Evolutionary conservation across 2,888 invertebrate genomes (phyloP), one percentile per base, ranked within the genome.

Genomic region (Frankliniella intonsa): DNA sequence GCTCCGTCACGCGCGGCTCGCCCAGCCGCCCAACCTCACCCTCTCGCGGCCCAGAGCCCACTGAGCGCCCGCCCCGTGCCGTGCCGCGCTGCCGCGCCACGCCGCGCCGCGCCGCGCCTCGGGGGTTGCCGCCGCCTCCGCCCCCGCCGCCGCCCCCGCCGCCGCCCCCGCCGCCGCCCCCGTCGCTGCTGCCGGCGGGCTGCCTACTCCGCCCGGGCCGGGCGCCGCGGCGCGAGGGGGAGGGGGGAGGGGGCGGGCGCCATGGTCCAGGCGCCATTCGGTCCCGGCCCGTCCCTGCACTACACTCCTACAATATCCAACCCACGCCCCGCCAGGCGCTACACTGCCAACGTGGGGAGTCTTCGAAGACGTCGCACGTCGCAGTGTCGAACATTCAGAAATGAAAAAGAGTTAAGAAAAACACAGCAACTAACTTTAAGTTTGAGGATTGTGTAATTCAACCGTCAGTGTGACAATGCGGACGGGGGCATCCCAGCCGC

Each of bases 31-130:
- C 62, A 17, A 62, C 62, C 62, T 62, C 62, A 7, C n/a, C 62
- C 19, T 19, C 62, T 62, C 62, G 62, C 62, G 62, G 62, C 69
- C 69, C 69, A 76, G 69, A 22, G 69, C 69, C 69, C 69, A 76
- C 69, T 76, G 69, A 76, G 25, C 11, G 62, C 62, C 19, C 69
- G 25, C 69, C 11, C 25, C 25, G 69, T 8, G 69, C 55, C 5
- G 55, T 12, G 14, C 55, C 17, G 14, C 55, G 55, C 55, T 5
- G 14, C 55, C 55, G 19, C 12, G 12, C 17, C 14, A 5, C 5
- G 14, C 55, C 5, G 55, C 55, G 17, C 14, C 55, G 17, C 14
- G 55, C 55, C 14, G 55, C 55, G 19, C 5, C 55, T 19, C 14
- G 55, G 55, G 55, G 55, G 55, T 55, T 55, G 55, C 55, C 19